Conservation (phyloP, 1,140 invertebrate species). For the Leucophenga varia region DNA sequence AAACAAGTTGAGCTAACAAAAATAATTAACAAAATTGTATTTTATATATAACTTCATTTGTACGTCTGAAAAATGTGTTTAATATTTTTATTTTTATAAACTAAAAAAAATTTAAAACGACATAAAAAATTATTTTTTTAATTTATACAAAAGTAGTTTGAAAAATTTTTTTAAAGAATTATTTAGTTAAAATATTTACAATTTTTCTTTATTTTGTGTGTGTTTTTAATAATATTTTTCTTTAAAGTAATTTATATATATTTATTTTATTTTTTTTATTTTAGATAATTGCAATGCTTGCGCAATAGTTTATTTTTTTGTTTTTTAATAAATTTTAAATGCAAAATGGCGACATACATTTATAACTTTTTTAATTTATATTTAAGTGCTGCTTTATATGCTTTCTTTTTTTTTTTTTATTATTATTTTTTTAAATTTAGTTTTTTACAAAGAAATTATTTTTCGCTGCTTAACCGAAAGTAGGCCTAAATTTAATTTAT, state of each 20-base stretch:
- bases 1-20: slow-evolving; percentile 1
- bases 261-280: slow-evolving; percentile 16
- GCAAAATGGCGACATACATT: slow-evolving; percentile 47
- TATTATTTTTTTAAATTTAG: not conserved
- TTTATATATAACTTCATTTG: too few relatives aligned
- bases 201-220: not conserved
- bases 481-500: slow-evolving; percentile 37
- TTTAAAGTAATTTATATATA: slow-evolving; percentile 3
- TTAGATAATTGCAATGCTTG: slow-evolving; percentile 6
- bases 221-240: slow-evolving; percentile 4
- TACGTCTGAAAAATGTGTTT: too few relatives aligned
- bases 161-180: not conserved
- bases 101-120: too few relatives aligned
- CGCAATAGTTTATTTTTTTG: slow-evolving; percentile 19
- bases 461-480: slow-evolving; percentile 45
- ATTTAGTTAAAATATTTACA: not conserved
- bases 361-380: slow-evolving; percentile 22
- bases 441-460: slow-evolving; percentile 53
- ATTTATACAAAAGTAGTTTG: too few relatives aligned
- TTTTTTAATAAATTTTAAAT: slow-evolving; percentile 39
- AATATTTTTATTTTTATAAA: too few relatives aligned
- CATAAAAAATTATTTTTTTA: too few relatives aligned
- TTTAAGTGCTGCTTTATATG: slow-evolving; percentile 29
- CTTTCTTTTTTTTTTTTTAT: slow-evolving; percentile 8
- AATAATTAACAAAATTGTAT: not conserved